Percentiles rank a stretch among this genome's conserved stretches.
Conservation (phyloP, 1,140 invertebrate genomes). For the Manduca sexta region DNA sequence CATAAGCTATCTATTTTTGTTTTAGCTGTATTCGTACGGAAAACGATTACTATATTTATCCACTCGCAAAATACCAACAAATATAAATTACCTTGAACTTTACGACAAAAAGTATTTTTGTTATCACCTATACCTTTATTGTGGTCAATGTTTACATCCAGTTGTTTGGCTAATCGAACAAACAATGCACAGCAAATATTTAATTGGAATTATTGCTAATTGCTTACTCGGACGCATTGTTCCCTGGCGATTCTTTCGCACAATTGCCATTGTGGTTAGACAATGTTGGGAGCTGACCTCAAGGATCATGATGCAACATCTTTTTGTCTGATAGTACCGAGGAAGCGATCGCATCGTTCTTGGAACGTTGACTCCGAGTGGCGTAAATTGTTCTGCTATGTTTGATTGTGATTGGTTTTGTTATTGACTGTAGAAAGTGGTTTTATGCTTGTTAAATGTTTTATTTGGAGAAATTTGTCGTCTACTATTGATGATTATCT, state of each 20-base stretch:
- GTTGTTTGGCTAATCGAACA: slow-evolving; percentile 14
- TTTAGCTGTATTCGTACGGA: too few relatives aligned
- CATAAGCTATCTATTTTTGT: too few relatives aligned
- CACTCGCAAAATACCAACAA: too few relatives aligned
- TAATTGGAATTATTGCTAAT: slow-evolving; percentile 57
- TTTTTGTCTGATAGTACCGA: slow-evolving; percentile 32
- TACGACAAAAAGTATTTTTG: too few relatives aligned
- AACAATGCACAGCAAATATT: slow-evolving; percentile 58
- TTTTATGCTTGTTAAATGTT: too few relatives aligned
- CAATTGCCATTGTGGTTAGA: slow-evolving; percentile 64
- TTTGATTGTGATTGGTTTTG: slow-evolving; percentile 2
- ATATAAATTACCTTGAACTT: too few relatives aligned
- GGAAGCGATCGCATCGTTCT: slow-evolving; percentile 37
- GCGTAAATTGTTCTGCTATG: slow-evolving; percentile 8
- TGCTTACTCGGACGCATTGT: slow-evolving; percentile 53
- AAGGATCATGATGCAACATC: slow-evolving; percentile 44
- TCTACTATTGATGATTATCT: too few relatives aligned
- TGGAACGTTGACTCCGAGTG: slow-evolving; percentile 19
- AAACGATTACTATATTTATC: too few relatives aligned
- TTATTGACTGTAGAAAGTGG: not conserved
- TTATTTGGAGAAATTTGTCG: too few relatives aligned
- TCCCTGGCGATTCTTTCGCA: slow-evolving; percentile 51
- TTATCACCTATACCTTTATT: too few relatives aligned
- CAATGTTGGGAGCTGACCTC: slow-evolving; percentile 68
- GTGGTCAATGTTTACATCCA: not conserved